Evolutionary conservation across 2,797 vertebrate genomes (phyloP).

Genomic region (Rhynchotus rufescens): DNA sequence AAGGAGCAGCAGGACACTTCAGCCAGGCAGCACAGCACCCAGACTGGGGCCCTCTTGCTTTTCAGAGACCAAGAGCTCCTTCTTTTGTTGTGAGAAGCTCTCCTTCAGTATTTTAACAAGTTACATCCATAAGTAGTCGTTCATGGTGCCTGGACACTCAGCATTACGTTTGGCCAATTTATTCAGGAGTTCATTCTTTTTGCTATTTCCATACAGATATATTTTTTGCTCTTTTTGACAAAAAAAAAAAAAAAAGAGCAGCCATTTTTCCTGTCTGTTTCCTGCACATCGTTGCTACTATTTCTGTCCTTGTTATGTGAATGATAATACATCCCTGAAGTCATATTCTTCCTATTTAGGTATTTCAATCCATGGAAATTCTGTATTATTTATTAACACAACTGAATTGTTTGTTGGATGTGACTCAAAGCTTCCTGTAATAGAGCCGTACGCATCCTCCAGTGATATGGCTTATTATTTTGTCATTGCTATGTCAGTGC

Average conservation of each 20-base stretch:
- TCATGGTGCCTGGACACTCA: background rate
- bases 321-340: background rate
- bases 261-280: background rate
- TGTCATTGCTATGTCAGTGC: background rate
- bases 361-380: background rate
- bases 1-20: background rate
- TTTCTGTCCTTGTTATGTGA: rapidly evolving
- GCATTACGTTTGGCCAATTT: background rate
- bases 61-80: background rate
- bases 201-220: background rate
- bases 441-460: rapidly evolving
- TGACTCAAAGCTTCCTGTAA: conserved; percentile 4
- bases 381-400: background rate
- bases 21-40: background rate
- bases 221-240: too few relatives aligned
- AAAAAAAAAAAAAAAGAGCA: too few relatives aligned
- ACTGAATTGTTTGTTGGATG: background rate
- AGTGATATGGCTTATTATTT: rapidly evolving
- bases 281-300: rapidly evolving
- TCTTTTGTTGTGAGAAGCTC: background rate
- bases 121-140: background rate
- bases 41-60: background rate
- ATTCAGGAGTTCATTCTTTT: background rate
- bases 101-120: background rate
- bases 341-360: background rate